Evolutionary conservation across 2,888 invertebrate genomes (phyloP), one percentile per base, ranked within the genome.

Genomic region (Lottia gigantea): DNA sequence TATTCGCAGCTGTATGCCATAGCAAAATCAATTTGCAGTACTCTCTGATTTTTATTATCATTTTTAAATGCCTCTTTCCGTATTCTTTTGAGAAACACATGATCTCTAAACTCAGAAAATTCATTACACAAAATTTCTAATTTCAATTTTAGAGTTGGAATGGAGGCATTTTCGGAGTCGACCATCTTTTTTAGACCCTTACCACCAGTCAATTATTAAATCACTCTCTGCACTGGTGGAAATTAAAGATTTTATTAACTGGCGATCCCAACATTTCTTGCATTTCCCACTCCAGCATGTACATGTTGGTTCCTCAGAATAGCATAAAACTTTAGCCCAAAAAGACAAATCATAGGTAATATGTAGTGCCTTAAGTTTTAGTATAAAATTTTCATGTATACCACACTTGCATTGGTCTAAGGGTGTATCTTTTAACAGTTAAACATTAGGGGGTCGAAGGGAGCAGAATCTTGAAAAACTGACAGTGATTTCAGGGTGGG

Each of bases 341-440:
- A n/a, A n/a, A n/a, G n/a, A n/a, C n/a, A n/a, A n/a, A n/a, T n/a
- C n/a, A n/a, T n/a, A n/a, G n/a, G n/a, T n/a, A n/a, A n/a, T n/a
- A n/a, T n/a, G n/a, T n/a, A n/a, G n/a, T n/a, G 12, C 55, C 25
- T 25, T 46, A 6, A 66, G 49, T 26, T 47, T 66, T 26, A 47
- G 49, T 2, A 66, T n/a, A 46, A 66, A 66, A 16, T 26, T 66
- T 23, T 66, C 49, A 66, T 66, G 66, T n/a, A 26, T 23, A 15
- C 16, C 25, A 25, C 66, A 49, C 15, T 66, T 66, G 49, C 66
- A 66, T 49, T 49, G 66, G 23, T 66, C 66, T 15, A 25, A 8
- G 11, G 49, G 66, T 25, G 15, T n/a, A 8, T 66, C 25, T n/a
- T 49, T 66, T 26, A 66, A 26, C 3, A 66, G 49, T 3, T 49